phyloP scores from a whole-genome alignment of 2,888 invertebrate species.

The Dinocampus coccinellae region DNA sequence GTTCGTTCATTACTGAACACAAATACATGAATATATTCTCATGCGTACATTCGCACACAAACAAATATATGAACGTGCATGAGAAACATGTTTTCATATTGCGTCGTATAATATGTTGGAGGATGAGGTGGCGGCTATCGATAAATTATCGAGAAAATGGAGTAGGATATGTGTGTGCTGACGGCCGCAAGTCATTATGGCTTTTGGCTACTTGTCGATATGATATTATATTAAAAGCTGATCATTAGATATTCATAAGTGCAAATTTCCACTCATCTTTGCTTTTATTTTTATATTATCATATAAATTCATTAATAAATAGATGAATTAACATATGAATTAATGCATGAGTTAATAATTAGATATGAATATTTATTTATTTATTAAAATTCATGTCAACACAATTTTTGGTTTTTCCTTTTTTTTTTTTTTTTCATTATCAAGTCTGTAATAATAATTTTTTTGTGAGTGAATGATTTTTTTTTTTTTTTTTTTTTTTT shows the following conservation, averaged over 20 bases:
- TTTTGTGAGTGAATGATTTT: too few relatives aligned
- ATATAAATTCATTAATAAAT: too few relatives aligned
- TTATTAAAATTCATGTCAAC: too few relatives aligned
- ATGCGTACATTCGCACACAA: background rate
- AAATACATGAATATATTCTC: background rate
- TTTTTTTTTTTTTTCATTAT: too few relatives aligned
- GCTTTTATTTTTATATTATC: background rate
- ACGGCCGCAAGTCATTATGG: conserved; percentile 25
- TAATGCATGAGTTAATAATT: too few relatives aligned
- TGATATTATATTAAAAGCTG: background rate
- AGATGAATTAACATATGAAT: too few relatives aligned
- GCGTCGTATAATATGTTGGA: conserved; percentile 14
- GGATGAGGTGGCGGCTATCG: too few relatives aligned
- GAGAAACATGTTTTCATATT: background rate
- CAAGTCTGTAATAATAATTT: too few relatives aligned
- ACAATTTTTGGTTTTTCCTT: too few relatives aligned
- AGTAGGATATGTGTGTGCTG: conserved; percentile 15
- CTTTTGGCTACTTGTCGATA: background rate
- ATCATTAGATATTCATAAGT: background rate
- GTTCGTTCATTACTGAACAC: background rate
- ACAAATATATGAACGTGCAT: background rate
- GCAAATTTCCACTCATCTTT: conserved; percentile 2
- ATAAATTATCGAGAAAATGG: background rate
- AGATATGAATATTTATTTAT: too few relatives aligned
- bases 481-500: too few relatives aligned